Conservation (phyloP, 1,140 invertebrate genomes). For the Meloidogyne hapla region DNA sequence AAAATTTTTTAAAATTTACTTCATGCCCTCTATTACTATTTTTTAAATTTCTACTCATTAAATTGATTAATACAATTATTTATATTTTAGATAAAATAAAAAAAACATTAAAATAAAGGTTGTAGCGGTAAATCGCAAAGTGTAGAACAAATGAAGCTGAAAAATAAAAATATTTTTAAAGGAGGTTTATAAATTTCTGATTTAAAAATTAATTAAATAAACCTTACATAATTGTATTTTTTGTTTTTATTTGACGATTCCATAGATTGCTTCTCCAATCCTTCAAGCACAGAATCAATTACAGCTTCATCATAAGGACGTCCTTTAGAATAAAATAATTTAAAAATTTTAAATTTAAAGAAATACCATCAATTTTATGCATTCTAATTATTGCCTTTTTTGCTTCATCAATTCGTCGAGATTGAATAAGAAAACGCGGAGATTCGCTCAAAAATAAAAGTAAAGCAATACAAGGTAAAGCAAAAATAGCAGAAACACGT, state of each 20-base stretch:
- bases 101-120: too few relatives aligned
- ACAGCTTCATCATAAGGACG: slow-evolving; percentile 38
- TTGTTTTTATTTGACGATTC: slow-evolving; percentile 43
- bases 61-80: too few relatives aligned
- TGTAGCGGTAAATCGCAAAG: slow-evolving; percentile 30
- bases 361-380: slow-evolving; percentile 25
- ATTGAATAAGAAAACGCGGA: slow-evolving; percentile 56
- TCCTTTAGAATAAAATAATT: slow-evolving; percentile 6
- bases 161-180: neutral
- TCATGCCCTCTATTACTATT: too few relatives aligned
- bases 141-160: slow-evolving; percentile 51
- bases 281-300: slow-evolving; percentile 44
- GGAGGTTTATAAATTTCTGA: neutral
- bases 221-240: slow-evolving; percentile 43
- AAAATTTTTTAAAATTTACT: too few relatives aligned
- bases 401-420: slow-evolving; percentile 52
- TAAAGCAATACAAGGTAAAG: slow-evolving; percentile 37
- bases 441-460: slow-evolving; percentile 53
- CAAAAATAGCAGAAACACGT: slow-evolving; percentile 34
- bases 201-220: too few relatives aligned
- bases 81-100: too few relatives aligned
- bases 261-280: slow-evolving; percentile 32
- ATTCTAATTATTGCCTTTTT: slow-evolving; percentile 37
- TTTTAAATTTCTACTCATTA: too few relatives aligned
- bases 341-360: too few relatives aligned